Evolutionary conservation across 2,797 vertebrate genomes (phyloP), one percentile per base, ranked within the genome.

Genomic region (Hemitrygon akajei): DNA sequence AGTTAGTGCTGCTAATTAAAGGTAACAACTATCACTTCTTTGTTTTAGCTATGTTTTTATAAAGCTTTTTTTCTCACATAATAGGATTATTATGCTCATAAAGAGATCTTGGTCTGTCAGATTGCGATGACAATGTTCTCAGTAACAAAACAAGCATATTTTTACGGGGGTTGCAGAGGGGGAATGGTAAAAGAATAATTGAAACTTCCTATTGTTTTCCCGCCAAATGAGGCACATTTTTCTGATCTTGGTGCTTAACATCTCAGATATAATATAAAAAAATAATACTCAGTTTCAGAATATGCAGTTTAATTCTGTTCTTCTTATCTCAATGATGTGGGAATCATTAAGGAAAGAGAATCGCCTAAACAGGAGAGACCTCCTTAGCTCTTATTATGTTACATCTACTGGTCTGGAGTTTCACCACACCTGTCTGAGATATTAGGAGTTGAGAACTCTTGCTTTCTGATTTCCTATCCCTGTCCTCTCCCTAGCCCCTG

Each of bases 1-100:
- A 89, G 7, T n/a, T 89, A 40, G n/a, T 89, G 86, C n/a, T 89
- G 86, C 86, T 89, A 69, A 89, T 89, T 89, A 89, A 89, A 89
- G 63, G 63, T 37, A 89, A 89, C 86, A 89, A 89, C 69, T 18
- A 69, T 89, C 18, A 34, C 2, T 89, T 69, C 86, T 69, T 89
- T 89, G 86, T 69, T 89, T 16, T 37, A 34, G 30, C 20, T 66
- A 30, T 89, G 18, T 60, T 89, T 89, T 86, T 86, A 47, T 58
- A 37, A 56, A 69, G 86, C n/a, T 89, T 89, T 69, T 89, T 89
- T 20, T 69, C 63, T 37, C 86, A 69, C 63, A 69, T 89, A 37
- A 69, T 22, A 69, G n/a, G 86, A 66, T 66, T 89, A 69, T 89
- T 89, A 22, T 89, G 66, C 30, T 89, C 60, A 69, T 37, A 89